These are phyloP conservation scores for Acrocephalus scirpaceus DNA, from an alignment of 2,797 vertebrate species.

Conservation along the genomic window DNA sequence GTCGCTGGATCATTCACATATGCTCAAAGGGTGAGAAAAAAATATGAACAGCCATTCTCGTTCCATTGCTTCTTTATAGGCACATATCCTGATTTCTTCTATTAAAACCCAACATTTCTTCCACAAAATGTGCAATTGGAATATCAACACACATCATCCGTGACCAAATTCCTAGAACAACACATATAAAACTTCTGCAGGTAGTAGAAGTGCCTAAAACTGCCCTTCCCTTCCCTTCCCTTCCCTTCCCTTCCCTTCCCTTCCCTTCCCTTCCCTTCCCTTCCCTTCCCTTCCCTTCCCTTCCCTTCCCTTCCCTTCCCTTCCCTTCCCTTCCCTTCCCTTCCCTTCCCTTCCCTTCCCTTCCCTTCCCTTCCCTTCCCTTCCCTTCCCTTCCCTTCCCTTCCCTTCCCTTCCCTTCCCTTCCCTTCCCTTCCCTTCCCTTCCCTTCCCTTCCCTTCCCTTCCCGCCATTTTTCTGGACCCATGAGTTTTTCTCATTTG, in stretches of 20 bases:
- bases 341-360: no score
- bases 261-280: background rate
- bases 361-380: no score
- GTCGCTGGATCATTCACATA: background rate
- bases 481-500: background rate
- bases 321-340: no score
- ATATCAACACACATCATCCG: background rate
- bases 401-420: background rate
- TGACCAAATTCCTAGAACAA: background rate
- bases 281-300: background rate
- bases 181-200: background rate
- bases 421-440: background rate
- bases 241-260: background rate
- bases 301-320: background rate
- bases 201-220: background rate
- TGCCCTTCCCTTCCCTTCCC: background rate
- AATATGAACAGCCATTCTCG: background rate
- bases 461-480: background rate
- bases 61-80: background rate
- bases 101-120: background rate
- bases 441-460: background rate
- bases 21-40: background rate
- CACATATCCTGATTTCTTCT: background rate
- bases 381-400: no score
- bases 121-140: background rate